phyloP scores from a whole-genome alignment of 2,113 vertebrate genomes.

The Grammomys dolichurus region DNA sequence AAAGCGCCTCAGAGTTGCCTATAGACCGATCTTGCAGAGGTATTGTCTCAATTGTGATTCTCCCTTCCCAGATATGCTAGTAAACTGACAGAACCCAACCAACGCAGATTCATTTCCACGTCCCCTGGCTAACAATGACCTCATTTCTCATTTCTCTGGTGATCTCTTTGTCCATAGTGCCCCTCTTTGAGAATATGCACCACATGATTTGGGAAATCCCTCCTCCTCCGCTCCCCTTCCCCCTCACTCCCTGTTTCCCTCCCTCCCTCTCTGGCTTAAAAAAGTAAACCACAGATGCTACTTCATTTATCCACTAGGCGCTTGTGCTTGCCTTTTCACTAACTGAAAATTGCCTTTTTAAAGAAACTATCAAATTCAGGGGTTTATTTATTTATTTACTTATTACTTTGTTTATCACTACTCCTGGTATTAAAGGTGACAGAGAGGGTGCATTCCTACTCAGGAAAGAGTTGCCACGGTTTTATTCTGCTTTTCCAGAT shows the following conservation, averaged over 20 bases:
- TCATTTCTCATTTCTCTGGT: background rate
- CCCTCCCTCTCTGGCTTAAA: background rate
- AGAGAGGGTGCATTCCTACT: background rate
- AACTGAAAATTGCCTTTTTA: background rate
- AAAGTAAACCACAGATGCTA: background rate
- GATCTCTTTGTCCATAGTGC: background rate
- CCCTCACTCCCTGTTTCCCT: background rate
- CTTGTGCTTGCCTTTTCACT: background rate
- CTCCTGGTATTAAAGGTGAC: background rate
- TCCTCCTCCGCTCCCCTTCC: background rate
- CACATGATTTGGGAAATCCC: background rate
- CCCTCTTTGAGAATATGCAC: background rate
- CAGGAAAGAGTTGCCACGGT: slow-evolving; percentile 7
- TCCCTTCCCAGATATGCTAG: background rate
- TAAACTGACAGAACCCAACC: background rate
- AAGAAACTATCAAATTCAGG: background rate
- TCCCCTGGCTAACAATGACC: too few relatives aligned
- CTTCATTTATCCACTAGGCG: background rate
- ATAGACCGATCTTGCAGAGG: background rate
- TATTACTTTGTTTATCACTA: background rate
- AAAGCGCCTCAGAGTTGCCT: background rate
- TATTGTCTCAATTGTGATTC: background rate
- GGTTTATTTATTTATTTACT: background rate
- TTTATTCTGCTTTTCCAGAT: slow-evolving; percentile 89
- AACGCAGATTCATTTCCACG: background rate